These are phyloP conservation scores for Hyperoplus immaculatus DNA, from an alignment of 2,797 vertebrate species.

Conservation along the genomic window DNA sequence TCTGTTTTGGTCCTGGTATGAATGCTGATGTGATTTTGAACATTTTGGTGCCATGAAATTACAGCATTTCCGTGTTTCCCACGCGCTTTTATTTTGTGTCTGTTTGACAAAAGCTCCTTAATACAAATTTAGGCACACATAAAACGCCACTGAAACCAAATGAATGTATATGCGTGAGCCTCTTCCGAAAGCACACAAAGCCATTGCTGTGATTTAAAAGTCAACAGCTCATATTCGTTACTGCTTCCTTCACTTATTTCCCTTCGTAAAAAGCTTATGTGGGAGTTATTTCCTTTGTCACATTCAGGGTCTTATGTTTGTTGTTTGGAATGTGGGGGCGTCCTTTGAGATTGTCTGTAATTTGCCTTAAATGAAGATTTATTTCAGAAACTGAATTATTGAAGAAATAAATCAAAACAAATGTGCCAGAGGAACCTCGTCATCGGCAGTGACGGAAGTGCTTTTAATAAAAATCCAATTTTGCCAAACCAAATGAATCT, in stretches of 20 bases:
- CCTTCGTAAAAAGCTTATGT: neutral
- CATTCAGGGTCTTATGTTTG: neutral
- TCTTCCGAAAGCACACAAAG: constrained; percentile 19
- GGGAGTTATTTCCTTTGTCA: constrained; percentile 17
- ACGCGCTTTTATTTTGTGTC: constrained; percentile 29
- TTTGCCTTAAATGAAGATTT: constrained; percentile 24
- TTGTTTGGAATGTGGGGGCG: constrained; percentile 24
- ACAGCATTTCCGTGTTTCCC: constrained; percentile 20
- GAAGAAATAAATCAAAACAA: constrained; percentile 29
- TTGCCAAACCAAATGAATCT: neutral
- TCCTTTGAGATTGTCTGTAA: constrained; percentile 18
- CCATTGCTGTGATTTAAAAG: constrained; percentile 14
- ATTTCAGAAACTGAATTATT: constrained; percentile 13
- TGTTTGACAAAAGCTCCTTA: constrained; percentile 20
- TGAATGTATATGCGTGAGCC: constrained; percentile 1
- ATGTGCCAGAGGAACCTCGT: neutral
- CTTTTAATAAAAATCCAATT: constrained; percentile 27
- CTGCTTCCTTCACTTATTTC: neutral
- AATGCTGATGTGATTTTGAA: constrained; percentile 31
- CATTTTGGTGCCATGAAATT: constrained; percentile 27
- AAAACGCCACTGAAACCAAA: constrained; percentile 25
- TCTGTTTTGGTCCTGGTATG: constrained; percentile 17
- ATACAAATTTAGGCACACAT: constrained; percentile 4
- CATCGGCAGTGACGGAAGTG: neutral
- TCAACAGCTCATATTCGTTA: constrained; percentile 12